Conservation (phyloP, 1,140 invertebrate species). For the Platyura marginata region DNA sequence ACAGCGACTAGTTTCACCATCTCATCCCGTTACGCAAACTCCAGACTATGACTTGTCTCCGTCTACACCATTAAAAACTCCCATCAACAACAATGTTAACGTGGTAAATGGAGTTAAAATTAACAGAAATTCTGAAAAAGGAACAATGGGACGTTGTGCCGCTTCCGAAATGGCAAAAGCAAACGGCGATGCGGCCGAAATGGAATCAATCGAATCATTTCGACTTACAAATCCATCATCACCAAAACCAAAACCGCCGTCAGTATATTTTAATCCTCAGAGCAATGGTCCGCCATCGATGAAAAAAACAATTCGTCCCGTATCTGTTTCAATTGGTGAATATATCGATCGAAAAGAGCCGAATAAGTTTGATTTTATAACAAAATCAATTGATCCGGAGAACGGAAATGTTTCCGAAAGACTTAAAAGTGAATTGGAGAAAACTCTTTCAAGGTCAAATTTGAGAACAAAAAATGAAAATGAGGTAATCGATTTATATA, state of each 20-base stretch:
- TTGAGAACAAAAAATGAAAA: conserved; percentile 16
- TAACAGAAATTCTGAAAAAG: not conserved
- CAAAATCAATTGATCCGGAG: conserved; percentile 12
- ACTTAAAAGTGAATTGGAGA: conserved; percentile 46
- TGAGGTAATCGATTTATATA: conserved; percentile 33
- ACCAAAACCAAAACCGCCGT: conserved; percentile 38
- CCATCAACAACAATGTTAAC: not conserved
- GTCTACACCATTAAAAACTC: not conserved
- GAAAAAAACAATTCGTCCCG: too few species aligned
- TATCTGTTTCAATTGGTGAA: conserved; percentile 40
- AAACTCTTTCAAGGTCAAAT: conserved; percentile 52
- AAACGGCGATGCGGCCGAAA: conserved; percentile 42
- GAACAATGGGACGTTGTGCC: too few species aligned
- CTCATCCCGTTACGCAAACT: not conserved
- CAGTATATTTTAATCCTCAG: conserved; percentile 39
- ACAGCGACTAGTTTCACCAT: too few species aligned
- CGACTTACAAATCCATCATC: conserved; percentile 39
- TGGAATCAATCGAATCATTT: conserved; percentile 52
- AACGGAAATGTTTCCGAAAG: conserved; percentile 34
- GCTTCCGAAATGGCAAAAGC: conserved; percentile 16
- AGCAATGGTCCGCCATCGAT: too few species aligned
- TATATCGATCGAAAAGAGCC: conserved; percentile 38
- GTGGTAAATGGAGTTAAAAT: not conserved
- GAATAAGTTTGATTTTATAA: conserved; percentile 39
- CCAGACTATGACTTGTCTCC: conserved; percentile 2